Evolutionary conservation across 2,888 invertebrate genomes (phyloP).

Genomic region (Conops quadrifasciatus): DNA sequence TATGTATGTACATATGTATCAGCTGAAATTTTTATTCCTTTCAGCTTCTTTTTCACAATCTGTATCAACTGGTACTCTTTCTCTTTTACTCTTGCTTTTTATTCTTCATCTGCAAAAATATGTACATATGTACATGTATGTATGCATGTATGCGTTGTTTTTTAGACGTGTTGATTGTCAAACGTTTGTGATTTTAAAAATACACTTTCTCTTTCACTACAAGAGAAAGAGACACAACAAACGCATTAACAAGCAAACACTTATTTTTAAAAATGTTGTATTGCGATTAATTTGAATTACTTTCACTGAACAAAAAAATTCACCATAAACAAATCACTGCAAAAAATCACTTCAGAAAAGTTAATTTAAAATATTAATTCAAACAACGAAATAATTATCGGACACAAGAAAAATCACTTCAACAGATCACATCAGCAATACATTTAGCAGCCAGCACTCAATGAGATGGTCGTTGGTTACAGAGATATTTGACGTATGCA

Average conservation of each 20-base stretch:
- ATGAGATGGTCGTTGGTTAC: too few species aligned
- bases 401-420: too few species aligned
- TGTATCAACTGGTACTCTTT: neutral
- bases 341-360: neutral
- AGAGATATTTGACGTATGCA: too few species aligned
- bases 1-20: neutral
- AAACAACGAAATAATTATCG: too few species aligned
- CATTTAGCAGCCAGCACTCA: too few species aligned
- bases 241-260: conserved; percentile 59
- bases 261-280: conserved; percentile 49
- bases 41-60: neutral
- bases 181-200: conserved; percentile 52
- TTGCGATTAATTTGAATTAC: too few species aligned
- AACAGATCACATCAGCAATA: too few species aligned
- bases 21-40: too few species aligned
- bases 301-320: too few species aligned
- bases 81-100: neutral
- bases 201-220: conserved; percentile 15
- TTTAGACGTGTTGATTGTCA: conserved; percentile 51
- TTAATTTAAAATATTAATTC: too few species aligned
- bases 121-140: too few species aligned
- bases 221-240: conserved; percentile 47
- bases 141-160: conserved; percentile 39
- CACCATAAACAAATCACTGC: neutral
- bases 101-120: too few species aligned